Evolutionary conservation across 2,797 vertebrate genomes (phyloP).

Genomic region (Mus minutoides): DNA sequence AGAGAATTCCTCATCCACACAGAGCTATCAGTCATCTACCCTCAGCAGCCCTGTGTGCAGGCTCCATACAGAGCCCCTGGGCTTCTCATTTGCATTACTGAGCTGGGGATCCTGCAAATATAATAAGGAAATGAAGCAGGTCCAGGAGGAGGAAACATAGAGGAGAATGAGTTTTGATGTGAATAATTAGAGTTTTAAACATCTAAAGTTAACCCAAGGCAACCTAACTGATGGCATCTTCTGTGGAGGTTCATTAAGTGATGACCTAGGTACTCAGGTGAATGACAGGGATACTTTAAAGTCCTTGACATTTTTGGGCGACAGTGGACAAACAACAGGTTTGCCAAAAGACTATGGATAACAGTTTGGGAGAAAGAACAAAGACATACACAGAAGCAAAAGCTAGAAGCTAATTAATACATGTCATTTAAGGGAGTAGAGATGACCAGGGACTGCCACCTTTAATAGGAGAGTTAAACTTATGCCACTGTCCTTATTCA

Average conservation of each 20-base stretch:
- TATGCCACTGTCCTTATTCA: not conserved
- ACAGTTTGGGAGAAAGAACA: not conserved
- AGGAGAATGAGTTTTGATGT: conserved; percentile 36
- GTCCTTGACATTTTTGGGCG: not conserved
- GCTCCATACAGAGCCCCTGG: not conserved
- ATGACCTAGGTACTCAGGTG: not conserved
- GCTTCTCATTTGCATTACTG: conserved; percentile 35
- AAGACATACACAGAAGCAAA: not conserved
- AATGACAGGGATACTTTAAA: not conserved
- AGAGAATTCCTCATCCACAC: not conserved
- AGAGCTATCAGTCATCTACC: not conserved
- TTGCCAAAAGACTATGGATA: not conserved
- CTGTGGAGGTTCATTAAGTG: not conserved
- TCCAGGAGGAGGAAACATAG: not conserved
- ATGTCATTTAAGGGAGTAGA: not conserved
- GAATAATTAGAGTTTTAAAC: conserved; percentile 19
- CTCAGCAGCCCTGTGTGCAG: not conserved
- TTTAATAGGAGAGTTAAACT: not conserved
- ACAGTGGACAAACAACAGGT: not conserved
- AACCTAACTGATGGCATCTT: not conserved
- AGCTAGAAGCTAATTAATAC: not conserved
- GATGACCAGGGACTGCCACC: not conserved
- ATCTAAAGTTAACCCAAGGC: not conserved
- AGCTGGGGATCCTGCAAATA: not conserved
- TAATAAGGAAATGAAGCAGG: not conserved